A percentile compares a stretch with the other conserved stretches of the same genome.
Conservation (phyloP, 1,140 invertebrate genomes). For the Formica selysi region DNA sequence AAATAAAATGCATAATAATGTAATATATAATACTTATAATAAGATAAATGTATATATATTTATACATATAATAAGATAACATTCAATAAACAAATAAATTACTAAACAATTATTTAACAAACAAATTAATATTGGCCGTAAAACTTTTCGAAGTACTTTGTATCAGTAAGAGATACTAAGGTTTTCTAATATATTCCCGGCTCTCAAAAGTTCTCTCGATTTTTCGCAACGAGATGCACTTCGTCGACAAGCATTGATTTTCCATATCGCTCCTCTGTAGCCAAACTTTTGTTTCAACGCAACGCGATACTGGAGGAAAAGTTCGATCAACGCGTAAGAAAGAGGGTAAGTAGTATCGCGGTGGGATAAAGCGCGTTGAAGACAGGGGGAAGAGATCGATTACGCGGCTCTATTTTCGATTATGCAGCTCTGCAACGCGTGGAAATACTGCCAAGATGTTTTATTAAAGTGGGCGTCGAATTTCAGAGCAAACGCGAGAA, state of each 20-base stretch:
- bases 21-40: too few relatives aligned
- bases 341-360: slow-evolving; percentile 37
- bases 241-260: slow-evolving; percentile 48
- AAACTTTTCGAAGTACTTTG: neutral
- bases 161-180: neutral
- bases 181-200: neutral
- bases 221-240: slow-evolving; percentile 29
- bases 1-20: neutral
- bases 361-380: slow-evolving; percentile 37
- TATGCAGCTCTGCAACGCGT: slow-evolving; percentile 52
- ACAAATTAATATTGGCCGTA: neutral
- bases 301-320: slow-evolving; percentile 49
- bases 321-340: slow-evolving; percentile 31
- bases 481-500: slow-evolving; percentile 38
- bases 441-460: slow-evolving; percentile 53
- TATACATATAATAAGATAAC: neutral
- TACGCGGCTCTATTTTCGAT: slow-evolving; percentile 59
- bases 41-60: too few relatives aligned
- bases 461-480: slow-evolving; percentile 52
- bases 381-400: slow-evolving; percentile 43
- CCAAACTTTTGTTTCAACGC: slow-evolving; percentile 58
- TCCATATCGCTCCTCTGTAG: slow-evolving; percentile 27
- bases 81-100: neutral
- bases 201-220: slow-evolving; percentile 8
- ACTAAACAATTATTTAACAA: neutral